phyloP scores from a whole-genome alignment of 1,140 invertebrate genomes.

The Drosophila sulfurigaster region DNA sequence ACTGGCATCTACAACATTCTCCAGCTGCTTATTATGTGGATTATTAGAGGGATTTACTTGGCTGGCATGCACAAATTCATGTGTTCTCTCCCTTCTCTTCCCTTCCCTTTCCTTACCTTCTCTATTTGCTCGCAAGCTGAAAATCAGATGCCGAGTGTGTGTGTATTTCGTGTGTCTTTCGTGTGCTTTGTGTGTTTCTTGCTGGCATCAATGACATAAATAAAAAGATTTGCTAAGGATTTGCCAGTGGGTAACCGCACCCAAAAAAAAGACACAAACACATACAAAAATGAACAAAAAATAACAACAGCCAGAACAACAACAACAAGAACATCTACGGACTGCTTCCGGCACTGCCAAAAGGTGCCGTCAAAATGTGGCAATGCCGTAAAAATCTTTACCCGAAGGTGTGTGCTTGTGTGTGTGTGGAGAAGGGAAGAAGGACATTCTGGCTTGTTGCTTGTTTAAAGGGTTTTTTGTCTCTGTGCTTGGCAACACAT shows the following conservation, averaged over 20 bases:
- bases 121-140: neutral
- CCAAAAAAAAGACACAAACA: constrained; percentile 21
- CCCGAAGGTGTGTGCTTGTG: constrained; percentile 14
- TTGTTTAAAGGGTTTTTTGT: constrained; percentile 35
- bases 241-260: constrained; percentile 74
- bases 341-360: constrained; percentile 48
- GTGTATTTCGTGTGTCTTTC: constrained; percentile 23
- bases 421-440: too few relatives aligned
- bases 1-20: constrained; percentile 27
- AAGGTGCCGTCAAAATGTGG: constrained; percentile 68
- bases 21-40: constrained; percentile 80
- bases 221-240: constrained; percentile 83
- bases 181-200: constrained; percentile 36
- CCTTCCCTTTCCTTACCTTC: neutral
- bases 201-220: constrained; percentile 80
- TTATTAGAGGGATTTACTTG: constrained; percentile 83
- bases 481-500: constrained; percentile 11
- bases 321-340: constrained; percentile 28
- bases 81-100: constrained; percentile 24
- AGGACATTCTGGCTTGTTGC: constrained; percentile 9
- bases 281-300: constrained; percentile 10
- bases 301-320: constrained; percentile 22
- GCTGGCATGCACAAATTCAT: constrained; percentile 73
- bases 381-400: constrained; percentile 49
- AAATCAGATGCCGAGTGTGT: constrained; percentile 34